Percentiles rank a stretch among this genome's conserved stretches.
phyloP scores from a whole-genome alignment of 2,888 invertebrate genomes.

The Coenonympha arcania region DNA sequence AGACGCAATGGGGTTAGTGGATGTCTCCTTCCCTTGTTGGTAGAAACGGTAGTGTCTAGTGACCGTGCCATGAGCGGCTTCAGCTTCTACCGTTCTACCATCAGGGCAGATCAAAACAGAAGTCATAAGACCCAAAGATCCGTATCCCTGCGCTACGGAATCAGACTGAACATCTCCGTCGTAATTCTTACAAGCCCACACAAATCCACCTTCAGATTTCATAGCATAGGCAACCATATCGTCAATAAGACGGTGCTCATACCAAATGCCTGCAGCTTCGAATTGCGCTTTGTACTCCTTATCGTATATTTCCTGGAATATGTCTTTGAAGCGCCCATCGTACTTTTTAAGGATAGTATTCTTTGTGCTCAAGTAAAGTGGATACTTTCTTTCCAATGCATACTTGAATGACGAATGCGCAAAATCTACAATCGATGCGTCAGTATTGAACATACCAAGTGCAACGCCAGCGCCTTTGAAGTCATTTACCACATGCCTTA shows the following conservation, averaged over 20 bases:
- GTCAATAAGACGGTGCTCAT: slow-evolving; percentile 98
- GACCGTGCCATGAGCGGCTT: slow-evolving; percentile 98
- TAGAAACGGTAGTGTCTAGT: slow-evolving; percentile 92
- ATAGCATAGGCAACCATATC: slow-evolving; percentile 99
- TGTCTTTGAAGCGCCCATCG: slow-evolving; percentile 97
- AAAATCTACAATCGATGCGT: slow-evolving; percentile 93
- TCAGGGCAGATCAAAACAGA: slow-evolving; percentile 97
- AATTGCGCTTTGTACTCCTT: slow-evolving; percentile 87
- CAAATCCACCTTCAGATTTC: slow-evolving; percentile 99
- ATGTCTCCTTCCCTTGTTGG: slow-evolving; percentile 97
- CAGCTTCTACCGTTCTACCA: slow-evolving; percentile 97
- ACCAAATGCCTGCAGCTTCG: slow-evolving; percentile 93
- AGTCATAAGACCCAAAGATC: slow-evolving; percentile 98
- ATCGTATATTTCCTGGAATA: slow-evolving; percentile 96
- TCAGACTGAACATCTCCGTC: slow-evolving; percentile 99
- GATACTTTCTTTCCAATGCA: slow-evolving; percentile 88
- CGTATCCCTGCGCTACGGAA: slow-evolving; percentile 97
- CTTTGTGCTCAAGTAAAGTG: slow-evolving; percentile 95
- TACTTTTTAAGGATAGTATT: slow-evolving; percentile 97
- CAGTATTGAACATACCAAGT: slow-evolving; percentile 96
- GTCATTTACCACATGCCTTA: slow-evolving; percentile 85
- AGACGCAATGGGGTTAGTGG: slow-evolving; percentile 98
- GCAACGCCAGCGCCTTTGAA: slow-evolving; percentile 93
- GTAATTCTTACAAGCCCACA: slow-evolving; percentile 99
- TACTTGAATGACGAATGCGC: slow-evolving; percentile 96